Evolutionary conservation across 2,797 vertebrate species (phyloP).

Genomic region (Dipus sagitta): DNA sequence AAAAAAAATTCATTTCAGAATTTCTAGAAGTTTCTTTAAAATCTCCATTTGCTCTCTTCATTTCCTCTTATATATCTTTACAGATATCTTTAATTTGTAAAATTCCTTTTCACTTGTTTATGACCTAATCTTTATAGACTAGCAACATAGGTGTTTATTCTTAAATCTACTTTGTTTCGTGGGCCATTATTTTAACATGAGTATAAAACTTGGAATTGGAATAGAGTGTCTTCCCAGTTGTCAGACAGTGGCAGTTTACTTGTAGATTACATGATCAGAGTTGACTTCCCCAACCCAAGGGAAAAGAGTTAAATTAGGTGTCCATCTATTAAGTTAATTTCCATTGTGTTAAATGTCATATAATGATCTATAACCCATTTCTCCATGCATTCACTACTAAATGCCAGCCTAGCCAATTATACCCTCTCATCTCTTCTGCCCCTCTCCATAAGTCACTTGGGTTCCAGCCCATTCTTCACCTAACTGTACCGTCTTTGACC

Average conservation of each 20-base stretch:
- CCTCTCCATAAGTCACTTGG: accelerated
- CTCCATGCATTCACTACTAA: not conserved
- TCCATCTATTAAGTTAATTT: not conserved
- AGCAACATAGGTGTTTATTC: not conserved
- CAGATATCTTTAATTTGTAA: not conserved
- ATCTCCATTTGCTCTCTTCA: slow-evolving; percentile 33
- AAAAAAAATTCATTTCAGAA: not conserved
- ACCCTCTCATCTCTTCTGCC: not conserved
- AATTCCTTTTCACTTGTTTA: not conserved
- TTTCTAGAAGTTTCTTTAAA: slow-evolving; percentile 28
- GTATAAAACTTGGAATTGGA: not conserved
- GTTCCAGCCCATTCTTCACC: not conserved
- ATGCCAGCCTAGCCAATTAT: too few relatives aligned
- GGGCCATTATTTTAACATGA: not conserved
- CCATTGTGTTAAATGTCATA: not conserved
- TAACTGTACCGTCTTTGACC: too few relatives aligned
- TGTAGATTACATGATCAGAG: not conserved
- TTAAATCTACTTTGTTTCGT: not conserved
- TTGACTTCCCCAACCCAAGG: not conserved
- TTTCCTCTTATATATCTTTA: not conserved
- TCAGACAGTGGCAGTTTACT: too few relatives aligned
- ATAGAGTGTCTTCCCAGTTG: too few relatives aligned
- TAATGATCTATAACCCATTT: not conserved
- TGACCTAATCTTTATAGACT: not conserved
- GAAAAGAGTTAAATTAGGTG: not conserved